Base-by-base conservation (phyloP, 2,888 invertebrate genomes). In the Helleia helle region DNA sequence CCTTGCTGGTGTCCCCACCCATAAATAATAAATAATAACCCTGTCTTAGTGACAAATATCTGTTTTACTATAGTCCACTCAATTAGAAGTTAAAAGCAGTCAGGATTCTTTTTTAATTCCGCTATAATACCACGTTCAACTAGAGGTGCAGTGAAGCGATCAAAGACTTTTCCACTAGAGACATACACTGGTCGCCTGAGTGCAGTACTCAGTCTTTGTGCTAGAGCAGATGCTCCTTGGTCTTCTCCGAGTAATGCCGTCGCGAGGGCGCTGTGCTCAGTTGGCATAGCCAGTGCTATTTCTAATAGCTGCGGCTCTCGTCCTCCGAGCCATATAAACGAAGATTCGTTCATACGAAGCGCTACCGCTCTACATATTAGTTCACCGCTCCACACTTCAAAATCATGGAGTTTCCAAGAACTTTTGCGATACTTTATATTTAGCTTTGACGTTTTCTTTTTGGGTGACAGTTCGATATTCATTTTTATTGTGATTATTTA, bases 261-360 rank as follows among this genome's bases (percentile, higher is more conserved):
- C 36, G 51, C 51, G 36, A 55, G 40, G 38, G 39, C 47, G 41
- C 36, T 44, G 40, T 18, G 18, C 5, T 29, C 36, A 8, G 31
- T 31, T 14, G 72, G 68, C 56, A 65, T 43, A 0, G 59, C 76
- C 36, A 68, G 50, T 17, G 69, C 65, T 25, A 66, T 37, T 37
- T 65, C 52, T 41, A 28, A 67, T 38, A 49, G 48, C 11, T 51
- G 45, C 36, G 52, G 15, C 36, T 44, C 51, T 39, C 55, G 34
- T 12, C 56, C 52, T 7, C 72, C 73, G 24, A 72, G 39, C 80
- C 80, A 80, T 53, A 79, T 46, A 43, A 77, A 59, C 45, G 73
- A 47, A 22, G 70, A 71, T 26, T 62, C 69, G 26, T 56, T 47
- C 58, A 69, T 64, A 13, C 63, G 64, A 43, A 79, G 47, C 14